Percentiles rank a stretch among this genome's conserved stretches.
Evolutionary conservation across 2,113 vertebrate species (phyloP).

Genomic region (Hyaena hyaena): DNA sequence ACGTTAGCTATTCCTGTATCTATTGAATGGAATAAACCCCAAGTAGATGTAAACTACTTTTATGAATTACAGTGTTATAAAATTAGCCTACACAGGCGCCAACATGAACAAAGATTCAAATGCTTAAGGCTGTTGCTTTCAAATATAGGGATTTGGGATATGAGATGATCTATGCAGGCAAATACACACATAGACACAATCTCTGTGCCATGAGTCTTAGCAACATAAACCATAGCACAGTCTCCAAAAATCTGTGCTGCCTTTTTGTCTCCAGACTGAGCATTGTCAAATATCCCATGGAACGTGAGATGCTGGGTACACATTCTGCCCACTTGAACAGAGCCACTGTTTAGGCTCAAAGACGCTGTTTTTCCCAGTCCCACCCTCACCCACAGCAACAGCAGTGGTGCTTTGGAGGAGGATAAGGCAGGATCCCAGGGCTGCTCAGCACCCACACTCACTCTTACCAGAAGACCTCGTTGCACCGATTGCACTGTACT

Average conservation of each 20-base stretch:
- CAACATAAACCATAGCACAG: neutral
- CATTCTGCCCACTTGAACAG: neutral
- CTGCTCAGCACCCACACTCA: conserved; percentile 45
- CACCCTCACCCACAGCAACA: neutral
- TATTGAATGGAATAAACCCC: neutral
- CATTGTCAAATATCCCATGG: neutral
- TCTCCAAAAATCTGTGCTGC: neutral
- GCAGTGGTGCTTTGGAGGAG: neutral
- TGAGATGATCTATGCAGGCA: neutral
- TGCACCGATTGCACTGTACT: conserved; percentile 98
- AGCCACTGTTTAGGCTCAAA: neutral
- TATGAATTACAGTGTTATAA: neutral
- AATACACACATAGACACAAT: neutral
- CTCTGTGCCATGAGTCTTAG: neutral
- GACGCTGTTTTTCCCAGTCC: neutral
- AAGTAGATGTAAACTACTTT: neutral
- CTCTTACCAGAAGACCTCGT: conserved; percentile 98
- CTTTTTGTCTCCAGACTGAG: neutral
- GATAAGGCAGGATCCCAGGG: neutral
- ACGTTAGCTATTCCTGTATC: neutral
- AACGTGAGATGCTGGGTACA: neutral
- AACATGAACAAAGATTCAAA: conserved; percentile 10
- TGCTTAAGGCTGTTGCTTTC: neutral
- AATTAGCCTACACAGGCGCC: neutral
- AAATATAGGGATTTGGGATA: neutral